Evolutionary conservation across 2,888 invertebrate species (phyloP).

Genomic region (Limenitis camilla): DNA sequence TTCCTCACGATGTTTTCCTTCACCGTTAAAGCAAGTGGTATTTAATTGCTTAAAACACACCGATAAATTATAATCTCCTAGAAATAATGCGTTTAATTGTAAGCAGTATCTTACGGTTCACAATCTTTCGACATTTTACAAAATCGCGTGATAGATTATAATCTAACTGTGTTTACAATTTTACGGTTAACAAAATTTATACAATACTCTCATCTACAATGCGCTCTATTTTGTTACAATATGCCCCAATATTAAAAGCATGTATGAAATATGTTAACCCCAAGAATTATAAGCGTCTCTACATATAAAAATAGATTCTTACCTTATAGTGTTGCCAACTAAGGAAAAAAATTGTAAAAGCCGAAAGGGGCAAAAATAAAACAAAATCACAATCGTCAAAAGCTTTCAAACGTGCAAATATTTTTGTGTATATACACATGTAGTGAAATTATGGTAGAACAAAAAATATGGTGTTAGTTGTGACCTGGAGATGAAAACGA

Average conservation of each 20-base stretch:
- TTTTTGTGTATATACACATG: slow-evolving; percentile 5
- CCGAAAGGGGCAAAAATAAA: slow-evolving; percentile 54
- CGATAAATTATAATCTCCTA: too few relatives aligned
- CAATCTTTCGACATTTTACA: too few relatives aligned
- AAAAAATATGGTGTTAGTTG: too few relatives aligned
- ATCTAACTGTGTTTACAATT: too few relatives aligned
- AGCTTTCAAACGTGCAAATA: slow-evolving; percentile 72
- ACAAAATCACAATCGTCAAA: slow-evolving; percentile 74
- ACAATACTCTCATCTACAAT: neutral
- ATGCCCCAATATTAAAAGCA: slow-evolving; percentile 40
- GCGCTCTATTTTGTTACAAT: slow-evolving; percentile 4
- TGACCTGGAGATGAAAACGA: too few relatives aligned
- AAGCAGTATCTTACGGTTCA: too few relatives aligned
- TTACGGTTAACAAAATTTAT: too few relatives aligned
- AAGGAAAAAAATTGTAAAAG: slow-evolving; percentile 40
- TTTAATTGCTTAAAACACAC: too few relatives aligned
- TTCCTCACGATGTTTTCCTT: too few relatives aligned
- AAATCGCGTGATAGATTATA: too few relatives aligned
- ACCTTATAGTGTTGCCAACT: slow-evolving; percentile 50
- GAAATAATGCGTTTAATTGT: too few relatives aligned
- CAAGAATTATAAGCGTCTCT: slow-evolving; percentile 1
- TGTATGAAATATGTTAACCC: slow-evolving; percentile 52
- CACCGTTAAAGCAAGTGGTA: too few relatives aligned
- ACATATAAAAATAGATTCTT: slow-evolving; percentile 36
- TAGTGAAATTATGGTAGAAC: neutral